A percentile compares a stretch with the other conserved stretches of the same genome.
Conservation (phyloP, 2,113 vertebrate species). For the Suncus etruscus region DNA sequence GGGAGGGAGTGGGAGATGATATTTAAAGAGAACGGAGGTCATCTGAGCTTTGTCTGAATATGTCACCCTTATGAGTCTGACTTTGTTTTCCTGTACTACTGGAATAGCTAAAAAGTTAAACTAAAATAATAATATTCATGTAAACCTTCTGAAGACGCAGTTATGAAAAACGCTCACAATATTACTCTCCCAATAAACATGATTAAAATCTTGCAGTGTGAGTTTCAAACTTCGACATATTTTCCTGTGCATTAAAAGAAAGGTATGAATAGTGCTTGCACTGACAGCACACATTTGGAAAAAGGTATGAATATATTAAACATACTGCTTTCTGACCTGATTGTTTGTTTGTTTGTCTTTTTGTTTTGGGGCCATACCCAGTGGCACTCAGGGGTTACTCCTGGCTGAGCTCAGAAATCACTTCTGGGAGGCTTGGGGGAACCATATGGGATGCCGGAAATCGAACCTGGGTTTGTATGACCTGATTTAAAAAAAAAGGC, state of each 20-base stretch:
- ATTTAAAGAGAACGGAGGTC: neutral
- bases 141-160: constrained; percentile 21
- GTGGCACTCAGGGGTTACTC: no score
- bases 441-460: no score
- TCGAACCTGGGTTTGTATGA: no score
- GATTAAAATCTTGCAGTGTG: neutral
- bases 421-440: no score
- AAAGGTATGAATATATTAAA: neutral
- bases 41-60: neutral
- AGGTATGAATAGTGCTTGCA: no score
- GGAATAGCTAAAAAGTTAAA: neutral
- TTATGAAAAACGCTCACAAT: neutral
- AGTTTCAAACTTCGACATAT: neutral
- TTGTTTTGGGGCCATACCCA: no score
- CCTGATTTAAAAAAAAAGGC: neutral
- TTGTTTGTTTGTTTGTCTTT: no score
- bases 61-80: neutral
- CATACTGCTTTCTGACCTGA: neutral
- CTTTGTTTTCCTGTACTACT: neutral
- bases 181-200: neutral
- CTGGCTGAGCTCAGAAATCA: no score
- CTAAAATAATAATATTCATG: neutral
- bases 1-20: no score
- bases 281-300: no score
- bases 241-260: constrained; percentile 14